A percentile compares a stretch with the other conserved stretches of the same genome.
Conservation (phyloP, 1,140 invertebrate species). For the Oppia nitens region DNA sequence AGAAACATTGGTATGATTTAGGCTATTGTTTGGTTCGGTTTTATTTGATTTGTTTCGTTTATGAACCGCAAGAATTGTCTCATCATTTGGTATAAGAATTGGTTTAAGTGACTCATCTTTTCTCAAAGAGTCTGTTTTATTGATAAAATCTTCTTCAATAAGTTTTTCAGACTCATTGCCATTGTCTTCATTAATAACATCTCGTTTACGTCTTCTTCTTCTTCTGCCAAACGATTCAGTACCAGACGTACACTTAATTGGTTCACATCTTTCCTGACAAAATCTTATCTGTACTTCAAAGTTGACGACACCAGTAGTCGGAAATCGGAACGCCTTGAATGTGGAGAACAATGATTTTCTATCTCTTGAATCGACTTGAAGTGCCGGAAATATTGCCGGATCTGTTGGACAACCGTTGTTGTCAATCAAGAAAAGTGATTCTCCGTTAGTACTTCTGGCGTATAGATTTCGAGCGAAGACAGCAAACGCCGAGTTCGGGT, state of each 20-base stretch:
- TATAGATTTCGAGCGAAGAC: slow-evolving; percentile 36
- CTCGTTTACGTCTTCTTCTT: not conserved
- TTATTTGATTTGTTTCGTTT: not conserved
- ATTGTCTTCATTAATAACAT: slow-evolving; percentile 1
- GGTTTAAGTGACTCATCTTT: not conserved
- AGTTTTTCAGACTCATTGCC: not conserved
- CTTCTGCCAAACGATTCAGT: slow-evolving; percentile 8
- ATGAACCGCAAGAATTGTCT: not conserved
- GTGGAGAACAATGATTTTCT: slow-evolving; percentile 29
- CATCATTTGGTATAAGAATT: not conserved
- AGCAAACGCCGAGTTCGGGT: slow-evolving; percentile 32
- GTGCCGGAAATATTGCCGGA: slow-evolving; percentile 32
- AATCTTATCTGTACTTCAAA: slow-evolving; percentile 38
- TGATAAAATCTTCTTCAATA: not conserved
- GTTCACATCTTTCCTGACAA: slow-evolving; percentile 34
- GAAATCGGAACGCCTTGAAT: slow-evolving; percentile 38
- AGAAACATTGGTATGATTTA: not conserved
- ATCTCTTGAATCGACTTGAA: slow-evolving; percentile 29
- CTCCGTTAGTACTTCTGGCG: slow-evolving; percentile 35
- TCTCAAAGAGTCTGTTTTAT: not conserved
- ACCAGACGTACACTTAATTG: slow-evolving; percentile 24
- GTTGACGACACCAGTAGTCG: slow-evolving; percentile 35
- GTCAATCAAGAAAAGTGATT: slow-evolving; percentile 34
- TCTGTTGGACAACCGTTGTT: slow-evolving; percentile 35
- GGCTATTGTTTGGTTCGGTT: not conserved